Percentiles rank a stretch among this genome's conserved stretches.
These are phyloP conservation scores for Conchocele bisecta DNA, from an alignment of 2,888 invertebrate genomes.

Conservation along the genomic window DNA sequence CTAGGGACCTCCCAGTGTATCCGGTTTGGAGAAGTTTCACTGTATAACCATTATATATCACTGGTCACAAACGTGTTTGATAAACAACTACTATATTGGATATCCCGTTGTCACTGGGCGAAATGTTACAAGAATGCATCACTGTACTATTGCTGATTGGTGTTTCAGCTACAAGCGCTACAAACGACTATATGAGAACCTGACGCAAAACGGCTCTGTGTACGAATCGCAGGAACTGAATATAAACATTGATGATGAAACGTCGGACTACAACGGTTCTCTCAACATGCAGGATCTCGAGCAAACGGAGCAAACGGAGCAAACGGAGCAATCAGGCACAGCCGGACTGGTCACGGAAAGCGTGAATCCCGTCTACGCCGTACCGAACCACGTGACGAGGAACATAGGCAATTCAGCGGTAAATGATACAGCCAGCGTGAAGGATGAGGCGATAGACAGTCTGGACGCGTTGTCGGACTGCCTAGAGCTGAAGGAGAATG, in stretches of 20 bases:
- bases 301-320: no score
- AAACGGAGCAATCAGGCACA: no score
- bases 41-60: background rate
- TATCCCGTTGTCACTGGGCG: no score
- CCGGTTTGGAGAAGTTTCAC: no score
- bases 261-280: conserved; percentile 48
- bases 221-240: conserved; percentile 68
- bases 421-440: no score
- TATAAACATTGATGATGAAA: conserved; percentile 56
- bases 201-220: conserved; percentile 59
- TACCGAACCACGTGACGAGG: no score
- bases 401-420: no score
- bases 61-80: background rate
- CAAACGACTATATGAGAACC: conserved; percentile 50
- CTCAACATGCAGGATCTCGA: background rate
- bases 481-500: conserved; percentile 41
- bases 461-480: conserved; percentile 41
- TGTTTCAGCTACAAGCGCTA: conserved; percentile 49
- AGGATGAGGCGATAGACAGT: conserved; percentile 47
- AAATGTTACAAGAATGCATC: no score
- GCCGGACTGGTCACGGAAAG: no score
- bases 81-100: background rate
- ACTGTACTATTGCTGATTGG: background rate
- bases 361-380: no score
- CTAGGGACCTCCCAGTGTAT: no score